A percentile compares a stretch with the other conserved stretches of the same genome.
phyloP scores from a whole-genome alignment of 2,888 invertebrate genomes.

The Bhutanitis thaidina region DNA sequence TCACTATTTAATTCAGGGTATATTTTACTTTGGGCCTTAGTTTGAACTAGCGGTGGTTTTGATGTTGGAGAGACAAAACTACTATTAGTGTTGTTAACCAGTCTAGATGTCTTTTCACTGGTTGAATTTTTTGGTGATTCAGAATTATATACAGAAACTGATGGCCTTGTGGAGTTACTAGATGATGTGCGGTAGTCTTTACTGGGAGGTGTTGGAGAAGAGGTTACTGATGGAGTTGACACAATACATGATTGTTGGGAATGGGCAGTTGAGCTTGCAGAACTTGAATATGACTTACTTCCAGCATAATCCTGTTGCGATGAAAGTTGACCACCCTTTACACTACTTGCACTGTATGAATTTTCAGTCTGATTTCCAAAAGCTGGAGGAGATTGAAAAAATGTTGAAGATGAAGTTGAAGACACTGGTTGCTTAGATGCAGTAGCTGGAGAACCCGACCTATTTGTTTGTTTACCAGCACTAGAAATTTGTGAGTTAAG shows the following conservation, averaged over 20 bases:
- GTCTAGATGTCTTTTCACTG: constrained; percentile 59
- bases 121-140: constrained; percentile 61
- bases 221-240: constrained; percentile 81
- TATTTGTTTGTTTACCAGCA: constrained; percentile 76
- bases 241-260: constrained; percentile 87
- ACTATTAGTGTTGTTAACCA: constrained; percentile 53
- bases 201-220: constrained; percentile 70
- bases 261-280: constrained; percentile 79
- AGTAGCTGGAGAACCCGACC: constrained; percentile 77
- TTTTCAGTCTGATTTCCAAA: constrained; percentile 80
- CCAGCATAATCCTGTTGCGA: constrained; percentile 78
- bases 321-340: constrained; percentile 76
- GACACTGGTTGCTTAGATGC: constrained; percentile 75
- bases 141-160: constrained; percentile 62
- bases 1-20: constrained; percentile 83
- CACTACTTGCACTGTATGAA: constrained; percentile 78
- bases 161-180: constrained; percentile 68
- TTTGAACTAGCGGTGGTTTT: constrained; percentile 81
- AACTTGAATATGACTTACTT: constrained; percentile 81
- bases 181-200: constrained; percentile 84
- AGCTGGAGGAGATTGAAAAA: constrained; percentile 82
- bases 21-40: constrained; percentile 88
- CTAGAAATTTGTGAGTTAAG: constrained; percentile 82
- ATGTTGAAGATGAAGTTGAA: constrained; percentile 77
- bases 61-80: constrained; percentile 78